These are phyloP conservation scores for Spea multiplicata DNA, from an alignment of 2,113 vertebrate genomes.

Conservation along the genomic window DNA sequence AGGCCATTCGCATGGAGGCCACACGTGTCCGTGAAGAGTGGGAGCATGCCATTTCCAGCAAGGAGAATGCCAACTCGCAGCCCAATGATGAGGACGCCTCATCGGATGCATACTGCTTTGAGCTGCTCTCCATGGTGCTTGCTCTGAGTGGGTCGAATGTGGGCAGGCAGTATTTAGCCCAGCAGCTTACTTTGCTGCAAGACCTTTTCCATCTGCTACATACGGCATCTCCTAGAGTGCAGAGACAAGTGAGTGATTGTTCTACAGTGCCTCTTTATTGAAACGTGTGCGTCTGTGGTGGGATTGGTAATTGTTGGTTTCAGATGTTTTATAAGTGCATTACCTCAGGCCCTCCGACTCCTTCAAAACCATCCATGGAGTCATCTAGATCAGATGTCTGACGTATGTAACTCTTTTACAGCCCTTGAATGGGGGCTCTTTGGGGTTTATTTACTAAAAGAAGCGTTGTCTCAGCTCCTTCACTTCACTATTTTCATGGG, in stretches of 20 bases:
- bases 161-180: conserved; percentile 92
- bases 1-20: conserved; percentile 97
- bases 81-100: conserved; percentile 92
- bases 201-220: conserved; percentile 95
- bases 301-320: too few species aligned
- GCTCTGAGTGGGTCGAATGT: conserved; percentile 95
- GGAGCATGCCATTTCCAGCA: conserved; percentile 98
- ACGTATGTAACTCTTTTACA: too few species aligned
- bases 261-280: too few species aligned
- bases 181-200: conserved; percentile 94
- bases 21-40: conserved; percentile 96
- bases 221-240: conserved; percentile 93
- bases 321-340: too few species aligned
- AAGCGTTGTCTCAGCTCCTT: too few species aligned
- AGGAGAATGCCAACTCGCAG: conserved; percentile 97
- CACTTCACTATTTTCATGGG: too few species aligned
- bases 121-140: conserved; percentile 95
- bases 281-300: too few species aligned
- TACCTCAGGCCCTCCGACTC: too few species aligned
- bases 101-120: conserved; percentile 96
- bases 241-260: conserved; percentile 83
- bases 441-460: too few species aligned
- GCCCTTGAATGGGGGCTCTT: too few species aligned
- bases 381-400: too few species aligned
- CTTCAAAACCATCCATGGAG: too few species aligned